Evolutionary conservation across 2,888 invertebrate species (phyloP).

Genomic region (Athrips mouffetella): DNA sequence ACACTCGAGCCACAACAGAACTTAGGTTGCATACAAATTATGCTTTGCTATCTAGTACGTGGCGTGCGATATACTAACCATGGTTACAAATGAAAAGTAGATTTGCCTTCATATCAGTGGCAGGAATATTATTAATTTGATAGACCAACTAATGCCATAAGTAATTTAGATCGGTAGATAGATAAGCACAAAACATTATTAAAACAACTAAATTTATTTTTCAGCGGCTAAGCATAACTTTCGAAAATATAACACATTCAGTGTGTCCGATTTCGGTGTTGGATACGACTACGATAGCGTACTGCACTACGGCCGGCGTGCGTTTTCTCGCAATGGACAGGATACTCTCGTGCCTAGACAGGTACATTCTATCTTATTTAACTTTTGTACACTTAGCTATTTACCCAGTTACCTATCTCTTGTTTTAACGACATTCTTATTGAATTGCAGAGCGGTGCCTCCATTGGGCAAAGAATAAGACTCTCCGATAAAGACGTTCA

Average conservation of each 20-base stretch:
- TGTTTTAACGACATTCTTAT: not conserved
- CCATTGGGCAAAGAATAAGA: slow-evolving; percentile 77
- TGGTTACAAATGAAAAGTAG: too few species aligned
- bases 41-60: not conserved
- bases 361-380: slow-evolving; percentile 34
- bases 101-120: too few species aligned
- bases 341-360: slow-evolving; percentile 81
- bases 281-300: slow-evolving; percentile 86
- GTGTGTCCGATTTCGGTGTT: slow-evolving; percentile 82
- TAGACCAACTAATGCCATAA: too few species aligned
- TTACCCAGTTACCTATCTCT: not conserved
- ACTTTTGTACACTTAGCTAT: not conserved
- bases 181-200: too few species aligned
- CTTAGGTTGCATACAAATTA: slow-evolving; percentile 25
- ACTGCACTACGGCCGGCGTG: slow-evolving; percentile 84
- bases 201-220: slow-evolving; percentile 17
- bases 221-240: slow-evolving; percentile 74
- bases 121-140: too few species aligned
- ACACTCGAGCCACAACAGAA: not conserved
- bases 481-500: slow-evolving; percentile 77
- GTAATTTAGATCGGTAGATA: too few species aligned
- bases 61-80: too few species aligned
- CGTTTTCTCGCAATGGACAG: slow-evolving; percentile 83
- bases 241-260: slow-evolving; percentile 81
- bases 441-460: slow-evolving; percentile 54